phyloP scores from a whole-genome alignment of 2,888 invertebrate species.

The Gisinianus flammeolus region DNA sequence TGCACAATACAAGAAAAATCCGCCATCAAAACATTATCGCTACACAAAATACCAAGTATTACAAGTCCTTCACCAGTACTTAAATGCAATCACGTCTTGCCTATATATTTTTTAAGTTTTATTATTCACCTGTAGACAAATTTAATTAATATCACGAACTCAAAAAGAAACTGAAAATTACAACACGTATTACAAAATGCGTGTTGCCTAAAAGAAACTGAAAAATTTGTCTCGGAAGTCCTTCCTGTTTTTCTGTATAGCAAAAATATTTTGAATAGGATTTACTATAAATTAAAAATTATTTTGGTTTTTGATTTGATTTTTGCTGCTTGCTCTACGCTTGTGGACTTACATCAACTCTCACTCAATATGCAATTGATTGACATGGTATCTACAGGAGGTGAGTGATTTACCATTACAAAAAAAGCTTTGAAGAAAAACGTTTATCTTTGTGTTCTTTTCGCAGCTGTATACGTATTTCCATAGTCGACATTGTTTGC shows the following conservation, averaged over 20 bases:
- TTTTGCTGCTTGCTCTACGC: constrained; percentile 57
- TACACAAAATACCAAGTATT: neutral
- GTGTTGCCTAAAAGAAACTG: no score
- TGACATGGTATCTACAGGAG: constrained; percentile 49
- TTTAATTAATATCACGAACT: no score
- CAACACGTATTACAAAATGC: no score
- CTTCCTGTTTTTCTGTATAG: no score
- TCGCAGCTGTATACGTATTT: neutral
- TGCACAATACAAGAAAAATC: no score
- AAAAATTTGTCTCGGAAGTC: no score
- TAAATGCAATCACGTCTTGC: constrained; percentile 28
- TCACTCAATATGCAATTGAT: constrained; percentile 38
- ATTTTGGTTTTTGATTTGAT: constrained; percentile 52
- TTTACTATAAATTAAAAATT: constrained; percentile 27
- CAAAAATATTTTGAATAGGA: constrained; percentile 34
- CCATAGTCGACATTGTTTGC: neutral
- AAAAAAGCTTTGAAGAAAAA: constrained; percentile 28
- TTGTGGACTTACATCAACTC: constrained; percentile 54
- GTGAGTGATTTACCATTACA: constrained; percentile 50
- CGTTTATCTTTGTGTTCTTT: constrained; percentile 28
- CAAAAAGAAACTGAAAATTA: no score
- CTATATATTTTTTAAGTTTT: neutral
- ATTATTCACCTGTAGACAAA: no score
- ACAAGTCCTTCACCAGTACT: neutral
- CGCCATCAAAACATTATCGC: no score